Percentiles rank a stretch among this genome's conserved stretches.
phyloP scores from a whole-genome alignment of 2,113 vertebrate species.

The Chionomys nivalis region DNA sequence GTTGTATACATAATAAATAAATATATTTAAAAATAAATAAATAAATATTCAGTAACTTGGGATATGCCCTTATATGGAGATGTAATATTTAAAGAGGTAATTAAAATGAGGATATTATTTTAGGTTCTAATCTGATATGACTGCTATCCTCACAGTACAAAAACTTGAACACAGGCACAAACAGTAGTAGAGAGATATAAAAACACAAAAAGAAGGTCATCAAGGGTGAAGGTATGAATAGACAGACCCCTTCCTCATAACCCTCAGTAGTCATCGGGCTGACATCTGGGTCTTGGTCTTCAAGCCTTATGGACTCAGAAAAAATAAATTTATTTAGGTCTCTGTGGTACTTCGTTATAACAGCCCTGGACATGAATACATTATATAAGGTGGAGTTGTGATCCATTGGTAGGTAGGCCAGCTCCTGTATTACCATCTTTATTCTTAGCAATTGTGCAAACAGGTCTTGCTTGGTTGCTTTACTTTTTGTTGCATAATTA shows the following conservation, averaged over 20 bases:
- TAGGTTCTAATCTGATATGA: not conserved
- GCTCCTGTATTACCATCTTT: not conserved
- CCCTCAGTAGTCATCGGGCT: not conserved
- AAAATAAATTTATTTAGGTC: not conserved
- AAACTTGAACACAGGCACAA: not conserved
- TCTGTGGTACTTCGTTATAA: not conserved
- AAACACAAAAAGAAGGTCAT: slow-evolving; percentile 6
- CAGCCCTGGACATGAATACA: not conserved
- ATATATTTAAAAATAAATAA: no score
- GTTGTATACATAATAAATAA: no score
- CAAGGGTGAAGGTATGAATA: not conserved
- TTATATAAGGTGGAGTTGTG: not conserved
- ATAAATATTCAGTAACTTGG: not conserved
- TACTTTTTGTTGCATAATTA: not conserved
- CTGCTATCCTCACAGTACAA: not conserved
- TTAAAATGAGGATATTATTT: slow-evolving; percentile 34
- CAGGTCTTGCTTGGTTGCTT: not conserved
- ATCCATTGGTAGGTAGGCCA: not conserved
- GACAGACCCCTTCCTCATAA: not conserved
- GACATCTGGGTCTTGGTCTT: slow-evolving; percentile 26
- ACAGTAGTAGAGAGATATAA: not conserved
- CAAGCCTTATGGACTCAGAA: not conserved
- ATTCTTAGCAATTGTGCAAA: slow-evolving; percentile 4
- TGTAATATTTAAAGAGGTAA: slow-evolving; percentile 3
- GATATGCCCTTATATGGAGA: not conserved